Base-by-base conservation (phyloP, 2,113 vertebrate species). In the Dromaius novaehollandiae region DNA sequence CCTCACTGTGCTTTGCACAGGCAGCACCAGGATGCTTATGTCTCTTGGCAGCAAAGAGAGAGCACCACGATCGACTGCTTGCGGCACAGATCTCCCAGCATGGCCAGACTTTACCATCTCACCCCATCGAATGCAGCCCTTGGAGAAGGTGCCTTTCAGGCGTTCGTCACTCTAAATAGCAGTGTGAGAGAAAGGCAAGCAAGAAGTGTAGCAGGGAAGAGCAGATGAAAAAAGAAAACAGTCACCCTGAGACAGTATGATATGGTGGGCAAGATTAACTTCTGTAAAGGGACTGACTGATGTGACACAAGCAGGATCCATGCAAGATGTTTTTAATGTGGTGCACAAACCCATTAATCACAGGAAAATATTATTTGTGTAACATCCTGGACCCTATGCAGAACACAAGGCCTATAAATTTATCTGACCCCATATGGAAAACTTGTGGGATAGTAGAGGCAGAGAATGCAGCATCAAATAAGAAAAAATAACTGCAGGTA, bases 271-370 rank as follows among this genome's bases (percentile, higher is more conserved):
- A 73, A 95, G 82, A 97, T 96, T 94, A 96, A 87, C 50, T 92
- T 86, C 44, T 5, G 26, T 95, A 89, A 93, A 92, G 89, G 53
- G 82, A 87, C 28, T 77, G 73, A 86, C 32, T 78, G 65, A 91
- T 75, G 64, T 94, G 97, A 83, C 24, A 91, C 58, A 86, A 88
- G 61, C 32, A 51, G 28, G 26, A 95, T 68, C 44, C 36, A 86
- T 90, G 89, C 65, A 82, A 89, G 64, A 28, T 58, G 34, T 95
- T 88, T 90, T 82, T 92, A 96, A 95, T 88, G n/a, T 88, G 65
- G 48, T 87, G 32, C 91, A 94, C 48, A 95, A 95, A 93, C 71
- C 40, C 48, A 95, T 90, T 91, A 87, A 97, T 95, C 94, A 86
- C 86, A 58, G 51, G 66, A 88, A 94, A 95, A 89, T 65, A 70